A percentile compares a stretch with the other conserved stretches of the same genome.
phyloP scores from a whole-genome alignment of 2,888 invertebrate species.

The Elmis aenea region DNA sequence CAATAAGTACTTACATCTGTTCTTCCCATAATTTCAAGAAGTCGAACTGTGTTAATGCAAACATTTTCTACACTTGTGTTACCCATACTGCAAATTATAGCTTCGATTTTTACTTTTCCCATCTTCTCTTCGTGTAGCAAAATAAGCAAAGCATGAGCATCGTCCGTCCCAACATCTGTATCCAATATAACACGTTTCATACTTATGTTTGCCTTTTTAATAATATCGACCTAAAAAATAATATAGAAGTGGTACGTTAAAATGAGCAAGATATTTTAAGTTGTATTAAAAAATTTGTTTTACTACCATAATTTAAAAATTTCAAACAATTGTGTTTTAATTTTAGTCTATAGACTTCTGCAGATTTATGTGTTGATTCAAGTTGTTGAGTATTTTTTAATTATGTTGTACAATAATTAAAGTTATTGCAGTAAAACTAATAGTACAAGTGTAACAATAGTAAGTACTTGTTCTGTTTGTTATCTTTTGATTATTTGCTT shows the following conservation, averaged over 20 bases:
- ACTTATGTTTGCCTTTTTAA: conserved; percentile 1
- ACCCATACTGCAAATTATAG: conserved; percentile 68
- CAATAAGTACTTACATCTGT: conserved; percentile 58
- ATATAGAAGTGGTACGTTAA: too few relatives aligned
- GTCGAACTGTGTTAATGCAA: conserved; percentile 61
- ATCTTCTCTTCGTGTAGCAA: conserved; percentile 50
- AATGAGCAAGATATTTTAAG: too few relatives aligned
- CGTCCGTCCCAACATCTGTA: conserved; percentile 59
- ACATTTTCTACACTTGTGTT: conserved; percentile 66
- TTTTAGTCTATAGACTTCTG: too few relatives aligned
- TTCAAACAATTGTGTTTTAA: too few relatives aligned
- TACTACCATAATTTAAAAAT: conserved; percentile 11
- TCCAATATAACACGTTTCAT: conserved; percentile 48
- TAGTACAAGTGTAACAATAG: too few relatives aligned
- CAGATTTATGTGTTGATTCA: too few relatives aligned
- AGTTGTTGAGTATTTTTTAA: too few relatives aligned
- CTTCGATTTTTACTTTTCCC: conserved; percentile 52
- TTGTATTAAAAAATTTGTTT: conserved; percentile 17
- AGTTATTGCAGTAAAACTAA: too few relatives aligned
- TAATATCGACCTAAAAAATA: too few relatives aligned
- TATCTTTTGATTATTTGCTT: too few relatives aligned
- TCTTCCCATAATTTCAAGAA: conserved; percentile 55
- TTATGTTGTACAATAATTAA: too few relatives aligned
- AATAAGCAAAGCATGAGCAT: conserved; percentile 57
- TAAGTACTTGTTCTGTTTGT: too few relatives aligned